Conservation (phyloP, 2,797 vertebrate species). For the Eulemur mongoz region DNA sequence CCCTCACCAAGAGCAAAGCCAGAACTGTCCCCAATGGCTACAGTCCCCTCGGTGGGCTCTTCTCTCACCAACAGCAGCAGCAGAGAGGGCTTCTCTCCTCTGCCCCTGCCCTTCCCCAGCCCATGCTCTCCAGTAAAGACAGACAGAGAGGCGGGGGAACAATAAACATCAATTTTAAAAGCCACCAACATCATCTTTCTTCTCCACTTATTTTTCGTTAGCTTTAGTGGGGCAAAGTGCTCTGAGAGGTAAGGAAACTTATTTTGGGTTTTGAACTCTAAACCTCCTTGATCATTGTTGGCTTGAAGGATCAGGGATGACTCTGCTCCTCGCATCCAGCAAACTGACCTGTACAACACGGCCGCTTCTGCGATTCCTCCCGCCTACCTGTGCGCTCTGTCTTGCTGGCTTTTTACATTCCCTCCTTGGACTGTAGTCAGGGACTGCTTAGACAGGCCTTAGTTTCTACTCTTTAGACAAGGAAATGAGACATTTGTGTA, state of each 20-base stretch:
- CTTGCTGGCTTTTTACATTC: neutral
- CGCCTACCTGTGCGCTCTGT: neutral
- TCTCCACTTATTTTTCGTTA: neutral
- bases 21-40: neutral
- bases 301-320: neutral
- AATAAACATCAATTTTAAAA: neutral
- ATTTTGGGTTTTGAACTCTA: constrained; percentile 5
- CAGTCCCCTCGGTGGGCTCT: neutral
- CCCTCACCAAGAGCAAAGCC: neutral
- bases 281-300: neutral
- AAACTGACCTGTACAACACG: neutral
- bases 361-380: neutral
- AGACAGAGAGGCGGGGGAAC: neutral
- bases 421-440: neutral
- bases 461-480: constrained; percentile 16
- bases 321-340: neutral
- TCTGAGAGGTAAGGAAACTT: neutral
- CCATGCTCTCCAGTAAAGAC: neutral
- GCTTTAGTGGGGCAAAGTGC: neutral
- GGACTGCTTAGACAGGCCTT: neutral
- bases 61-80: neutral
- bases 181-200: neutral
- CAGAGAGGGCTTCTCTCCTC: fast-evolving
- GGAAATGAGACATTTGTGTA: neutral
- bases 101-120: too few species aligned